phyloP scores from a whole-genome alignment of 2,888 invertebrate genomes.

The Eupithecia pulchellata region DNA sequence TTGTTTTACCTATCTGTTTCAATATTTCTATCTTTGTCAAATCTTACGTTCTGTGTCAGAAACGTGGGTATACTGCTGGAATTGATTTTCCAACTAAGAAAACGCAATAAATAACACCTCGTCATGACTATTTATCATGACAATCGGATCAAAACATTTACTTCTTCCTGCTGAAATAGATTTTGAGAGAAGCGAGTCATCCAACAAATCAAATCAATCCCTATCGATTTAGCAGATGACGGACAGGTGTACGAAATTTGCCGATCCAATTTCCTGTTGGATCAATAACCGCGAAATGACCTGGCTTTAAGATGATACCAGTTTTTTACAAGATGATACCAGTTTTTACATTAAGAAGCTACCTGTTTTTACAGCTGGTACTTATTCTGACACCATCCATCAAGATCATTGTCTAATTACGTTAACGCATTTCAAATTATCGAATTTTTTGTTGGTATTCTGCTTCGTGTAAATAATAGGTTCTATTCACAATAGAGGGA shows the following conservation, averaged over 20 bases:
- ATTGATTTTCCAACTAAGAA: background rate
- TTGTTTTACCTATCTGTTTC: too few relatives aligned
- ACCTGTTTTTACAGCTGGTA: constrained; percentile 10
- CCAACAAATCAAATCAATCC: constrained; percentile 21
- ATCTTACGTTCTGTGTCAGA: too few relatives aligned
- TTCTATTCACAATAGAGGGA: background rate
- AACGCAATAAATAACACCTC: background rate
- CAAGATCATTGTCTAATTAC: constrained; percentile 65
- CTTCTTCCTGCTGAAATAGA: background rate
- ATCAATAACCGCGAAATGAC: constrained; percentile 37
- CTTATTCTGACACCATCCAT: constrained; percentile 54
- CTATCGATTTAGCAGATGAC: constrained; percentile 19
- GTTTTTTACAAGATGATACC: constrained; percentile 25
- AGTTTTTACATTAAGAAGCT: constrained; percentile 29
- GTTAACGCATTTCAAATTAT: constrained; percentile 61
- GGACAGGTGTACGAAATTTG: constrained; percentile 37
- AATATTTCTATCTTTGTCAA: too few relatives aligned
- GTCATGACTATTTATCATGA: background rate
- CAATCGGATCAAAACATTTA: background rate
- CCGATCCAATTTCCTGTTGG: constrained; percentile 41
- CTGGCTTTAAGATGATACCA: constrained; percentile 12
- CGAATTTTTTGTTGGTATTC: constrained; percentile 46
- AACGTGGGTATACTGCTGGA: background rate
- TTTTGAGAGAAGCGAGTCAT: background rate
- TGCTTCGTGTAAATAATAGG: background rate